These are phyloP conservation scores for Bradypus variegatus DNA, from an alignment of 2,797 vertebrate genomes.

Conservation along the genomic window DNA sequence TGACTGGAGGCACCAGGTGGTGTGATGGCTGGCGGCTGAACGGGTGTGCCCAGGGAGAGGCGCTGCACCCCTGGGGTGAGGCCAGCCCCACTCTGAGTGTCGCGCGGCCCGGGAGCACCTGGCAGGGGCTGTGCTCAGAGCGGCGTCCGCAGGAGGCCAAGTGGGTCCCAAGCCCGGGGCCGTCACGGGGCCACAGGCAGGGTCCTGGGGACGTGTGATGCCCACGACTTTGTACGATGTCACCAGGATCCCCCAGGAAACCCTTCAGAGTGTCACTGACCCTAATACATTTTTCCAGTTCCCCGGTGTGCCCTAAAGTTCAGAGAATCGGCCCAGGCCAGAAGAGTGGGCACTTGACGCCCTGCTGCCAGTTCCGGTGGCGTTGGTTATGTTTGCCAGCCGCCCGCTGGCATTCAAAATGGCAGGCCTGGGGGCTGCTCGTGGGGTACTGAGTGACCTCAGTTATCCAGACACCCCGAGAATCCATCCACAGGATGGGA, in stretches of 20 bases:
- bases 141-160: no score
- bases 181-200: no score
- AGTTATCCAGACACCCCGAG: fast-evolving
- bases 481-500: fast-evolving
- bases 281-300: not conserved
- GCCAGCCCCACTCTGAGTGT: no score
- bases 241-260: not conserved
- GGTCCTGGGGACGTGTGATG: not conserved
- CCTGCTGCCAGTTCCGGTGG: fast-evolving
- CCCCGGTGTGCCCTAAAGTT: not conserved
- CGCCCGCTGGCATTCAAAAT: fast-evolving
- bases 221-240: not conserved
- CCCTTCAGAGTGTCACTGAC: not conserved
- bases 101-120: no score
- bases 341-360: fast-evolving
- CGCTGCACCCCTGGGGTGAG: not conserved
- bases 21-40: fast-evolving
- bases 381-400: fast-evolving
- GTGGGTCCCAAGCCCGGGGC: no score
- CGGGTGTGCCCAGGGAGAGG: not conserved
- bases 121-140: no score
- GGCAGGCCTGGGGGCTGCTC: fast-evolving
- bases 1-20: fast-evolving
- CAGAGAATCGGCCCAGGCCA: not conserved
- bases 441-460: fast-evolving